These are phyloP conservation scores for Epistrophe grossulariae DNA, from an alignment of 2,888 invertebrate species.

Conservation along the genomic window DNA sequence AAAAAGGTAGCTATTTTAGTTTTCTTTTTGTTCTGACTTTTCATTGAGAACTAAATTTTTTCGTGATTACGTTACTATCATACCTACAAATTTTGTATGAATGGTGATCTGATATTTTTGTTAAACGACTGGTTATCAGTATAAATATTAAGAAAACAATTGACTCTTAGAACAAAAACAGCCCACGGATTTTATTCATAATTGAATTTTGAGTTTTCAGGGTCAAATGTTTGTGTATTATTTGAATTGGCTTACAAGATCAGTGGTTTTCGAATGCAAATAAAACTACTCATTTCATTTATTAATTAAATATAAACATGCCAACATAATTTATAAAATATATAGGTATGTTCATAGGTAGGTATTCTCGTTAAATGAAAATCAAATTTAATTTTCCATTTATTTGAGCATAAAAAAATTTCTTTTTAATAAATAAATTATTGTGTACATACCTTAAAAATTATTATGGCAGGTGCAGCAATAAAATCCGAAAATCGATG, in stretches of 20 bases:
- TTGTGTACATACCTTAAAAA: conserved; percentile 33
- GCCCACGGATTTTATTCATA: too few species aligned
- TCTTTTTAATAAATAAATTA: neutral
- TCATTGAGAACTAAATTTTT: neutral
- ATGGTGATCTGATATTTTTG: neutral
- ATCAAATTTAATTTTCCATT: neutral
- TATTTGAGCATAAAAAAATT: neutral
- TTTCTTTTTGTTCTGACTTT: too few species aligned
- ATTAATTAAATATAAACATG: too few species aligned
- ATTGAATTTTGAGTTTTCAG: too few species aligned
- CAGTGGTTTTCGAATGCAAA: conserved; percentile 1
- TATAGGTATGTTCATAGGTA: too few species aligned
- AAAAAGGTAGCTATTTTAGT: too few species aligned
- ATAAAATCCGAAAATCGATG: conserved; percentile 17
- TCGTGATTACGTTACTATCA: neutral
- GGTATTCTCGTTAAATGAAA: neutral
- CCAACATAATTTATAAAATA: too few species aligned
- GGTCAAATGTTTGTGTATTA: too few species aligned
- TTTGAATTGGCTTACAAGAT: neutral
- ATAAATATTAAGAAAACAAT: too few species aligned
- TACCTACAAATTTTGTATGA: neutral
- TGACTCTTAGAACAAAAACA: too few species aligned
- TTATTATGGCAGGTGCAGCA: conserved; percentile 22
- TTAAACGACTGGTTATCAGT: too few species aligned
- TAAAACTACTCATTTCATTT: neutral